phyloP scores from a whole-genome alignment of 2,888 invertebrate species.

The Eristalis tenax region DNA sequence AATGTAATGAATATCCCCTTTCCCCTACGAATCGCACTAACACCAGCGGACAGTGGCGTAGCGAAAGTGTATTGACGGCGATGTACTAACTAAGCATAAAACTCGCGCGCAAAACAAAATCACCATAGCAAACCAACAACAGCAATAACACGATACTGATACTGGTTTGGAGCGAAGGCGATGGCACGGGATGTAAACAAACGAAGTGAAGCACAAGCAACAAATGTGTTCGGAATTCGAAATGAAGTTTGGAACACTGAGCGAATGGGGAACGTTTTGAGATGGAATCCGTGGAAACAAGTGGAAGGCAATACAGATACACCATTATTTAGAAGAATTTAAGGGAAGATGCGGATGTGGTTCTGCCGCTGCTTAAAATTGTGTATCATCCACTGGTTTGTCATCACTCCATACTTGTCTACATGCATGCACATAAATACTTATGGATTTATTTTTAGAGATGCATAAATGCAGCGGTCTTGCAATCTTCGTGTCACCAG shows the following conservation, averaged over 20 bases:
- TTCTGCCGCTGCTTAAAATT: background rate
- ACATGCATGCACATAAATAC: background rate
- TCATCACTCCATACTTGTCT: background rate
- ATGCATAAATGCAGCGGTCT: background rate
- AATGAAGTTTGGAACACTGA: background rate
- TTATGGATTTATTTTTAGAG: background rate
- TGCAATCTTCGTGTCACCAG: background rate
- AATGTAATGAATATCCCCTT: background rate
- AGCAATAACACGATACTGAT: background rate
- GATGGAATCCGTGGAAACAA: background rate
- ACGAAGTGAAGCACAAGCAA: background rate
- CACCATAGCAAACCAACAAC: background rate
- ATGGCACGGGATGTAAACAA: background rate
- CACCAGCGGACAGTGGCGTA: background rate
- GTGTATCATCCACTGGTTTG: background rate
- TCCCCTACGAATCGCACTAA: background rate
- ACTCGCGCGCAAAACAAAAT: background rate
- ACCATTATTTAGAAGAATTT: background rate
- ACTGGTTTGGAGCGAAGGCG: background rate
- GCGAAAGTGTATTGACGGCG: background rate
- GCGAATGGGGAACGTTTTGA: background rate
- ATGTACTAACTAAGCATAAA: background rate
- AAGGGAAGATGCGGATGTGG: background rate
- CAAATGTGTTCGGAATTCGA: background rate
- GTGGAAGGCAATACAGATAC: background rate